phyloP scores from a whole-genome alignment of 1,140 invertebrate genomes.

The Drosophila elegans region DNA sequence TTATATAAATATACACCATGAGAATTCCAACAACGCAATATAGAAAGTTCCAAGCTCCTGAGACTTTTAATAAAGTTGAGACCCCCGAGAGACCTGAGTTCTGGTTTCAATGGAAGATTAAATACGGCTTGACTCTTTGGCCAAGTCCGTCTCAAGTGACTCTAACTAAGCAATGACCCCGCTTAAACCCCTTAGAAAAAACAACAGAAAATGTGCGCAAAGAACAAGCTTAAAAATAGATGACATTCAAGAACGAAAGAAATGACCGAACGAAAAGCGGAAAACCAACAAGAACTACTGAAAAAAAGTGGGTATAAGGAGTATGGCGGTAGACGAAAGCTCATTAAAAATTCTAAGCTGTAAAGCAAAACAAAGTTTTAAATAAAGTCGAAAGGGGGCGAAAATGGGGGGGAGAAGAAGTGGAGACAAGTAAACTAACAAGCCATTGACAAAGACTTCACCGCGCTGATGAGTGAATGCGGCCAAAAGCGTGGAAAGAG shows the following conservation, averaged over 20 bases:
- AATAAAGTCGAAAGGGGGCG: slow-evolving; percentile 61
- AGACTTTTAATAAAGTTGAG: not conserved
- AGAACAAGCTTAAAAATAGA: slow-evolving; percentile 62
- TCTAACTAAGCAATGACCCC: slow-evolving; percentile 71
- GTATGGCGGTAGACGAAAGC: slow-evolving; percentile 68
- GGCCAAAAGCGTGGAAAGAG: slow-evolving; percentile 23
- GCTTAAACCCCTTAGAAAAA: slow-evolving; percentile 35
- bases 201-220: slow-evolving; percentile 33
- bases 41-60: not conserved
- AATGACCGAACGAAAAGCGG: slow-evolving; percentile 50
- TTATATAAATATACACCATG: no score
- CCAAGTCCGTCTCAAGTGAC: slow-evolving; percentile 33
- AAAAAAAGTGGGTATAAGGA: slow-evolving; percentile 15
- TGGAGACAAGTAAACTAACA: slow-evolving; percentile 72
- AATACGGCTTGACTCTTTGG: slow-evolving; percentile 14
- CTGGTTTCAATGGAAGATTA: slow-evolving; percentile 21
- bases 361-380: slow-evolving; percentile 82
- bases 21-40: not conserved
- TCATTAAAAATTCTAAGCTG: slow-evolving; percentile 81
- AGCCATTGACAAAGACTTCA: slow-evolving; percentile 70
- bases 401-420: not conserved
- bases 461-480: slow-evolving; percentile 36
- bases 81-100: not conserved
- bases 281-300: slow-evolving; percentile 38
- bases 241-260: slow-evolving; percentile 72